These are phyloP conservation scores for Pseudomyrmex gracilis DNA, from an alignment of 1,140 invertebrate species.

Conservation along the genomic window DNA sequence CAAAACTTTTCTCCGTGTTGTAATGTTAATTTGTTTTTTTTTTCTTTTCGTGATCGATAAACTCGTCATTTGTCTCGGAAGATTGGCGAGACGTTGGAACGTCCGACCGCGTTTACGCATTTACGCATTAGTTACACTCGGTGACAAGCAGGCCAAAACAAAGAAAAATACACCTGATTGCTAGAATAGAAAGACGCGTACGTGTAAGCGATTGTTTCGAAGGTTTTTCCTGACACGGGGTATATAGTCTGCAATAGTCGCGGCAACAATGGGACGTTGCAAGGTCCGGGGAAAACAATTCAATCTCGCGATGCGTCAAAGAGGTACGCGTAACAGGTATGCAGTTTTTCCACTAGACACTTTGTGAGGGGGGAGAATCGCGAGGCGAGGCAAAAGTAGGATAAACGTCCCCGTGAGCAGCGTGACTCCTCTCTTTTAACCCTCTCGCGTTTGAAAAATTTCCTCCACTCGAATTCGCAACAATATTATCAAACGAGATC, in stretches of 20 bases:
- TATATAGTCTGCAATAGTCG: neutral
- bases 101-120: too few relatives aligned
- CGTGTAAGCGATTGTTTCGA: neutral
- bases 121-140: too few relatives aligned
- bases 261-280: neutral
- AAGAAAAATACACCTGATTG: conserved; percentile 9
- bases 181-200: neutral
- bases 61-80: too few relatives aligned
- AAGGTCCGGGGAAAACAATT: neutral
- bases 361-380: conserved; percentile 37
- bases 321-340: conserved; percentile 70
- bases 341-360: conserved; percentile 65
- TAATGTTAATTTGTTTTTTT: too few relatives aligned
- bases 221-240: neutral
- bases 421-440: conserved; percentile 62
- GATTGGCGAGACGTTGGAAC: too few relatives aligned
- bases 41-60: too few relatives aligned
- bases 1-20: too few relatives aligned
- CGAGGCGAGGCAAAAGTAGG: conserved; percentile 72
- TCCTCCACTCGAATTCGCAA: too few relatives aligned
- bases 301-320: conserved; percentile 48
- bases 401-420: conserved; percentile 68
- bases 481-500: neutral
- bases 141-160: too few relatives aligned
- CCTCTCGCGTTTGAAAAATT: neutral